Evolutionary conservation across 2,888 invertebrate genomes (phyloP).

Genomic region (Eilema sororculum): DNA sequence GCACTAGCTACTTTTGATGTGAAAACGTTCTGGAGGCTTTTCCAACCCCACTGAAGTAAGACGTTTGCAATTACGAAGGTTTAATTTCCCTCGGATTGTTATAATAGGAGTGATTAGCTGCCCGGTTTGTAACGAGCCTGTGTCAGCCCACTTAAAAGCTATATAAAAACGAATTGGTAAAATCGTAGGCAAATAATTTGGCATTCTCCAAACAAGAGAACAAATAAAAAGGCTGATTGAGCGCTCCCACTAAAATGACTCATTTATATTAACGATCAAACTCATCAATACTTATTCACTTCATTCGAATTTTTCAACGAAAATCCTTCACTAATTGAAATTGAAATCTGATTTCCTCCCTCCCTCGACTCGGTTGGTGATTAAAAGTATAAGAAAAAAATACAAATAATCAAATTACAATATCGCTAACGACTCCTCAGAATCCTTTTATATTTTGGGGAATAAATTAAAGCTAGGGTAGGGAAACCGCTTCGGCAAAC

Average conservation of each 20-base stretch:
- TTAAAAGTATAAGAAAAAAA: conserved; percentile 87
- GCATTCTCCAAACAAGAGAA: conserved; percentile 55
- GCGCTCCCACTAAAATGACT: conserved; percentile 71
- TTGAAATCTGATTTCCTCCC: conserved; percentile 86
- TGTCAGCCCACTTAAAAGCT: conserved; percentile 32
- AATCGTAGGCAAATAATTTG: conserved; percentile 49
- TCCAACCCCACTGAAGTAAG: conserved; percentile 31
- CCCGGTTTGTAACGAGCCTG: conserved; percentile 24
- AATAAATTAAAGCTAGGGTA: conserved; percentile 82
- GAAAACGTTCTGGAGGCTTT: conserved; percentile 45
- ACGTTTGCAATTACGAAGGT: conserved; percentile 43
- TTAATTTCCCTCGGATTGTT: conserved; percentile 23
- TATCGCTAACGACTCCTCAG: conserved; percentile 86
- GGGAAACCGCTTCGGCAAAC: conserved; percentile 74
- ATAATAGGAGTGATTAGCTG: conserved; percentile 18
- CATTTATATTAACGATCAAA: conserved; percentile 81
- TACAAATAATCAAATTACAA: conserved; percentile 88
- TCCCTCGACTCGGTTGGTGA: conserved; percentile 71
- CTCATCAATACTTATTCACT: conserved; percentile 85
- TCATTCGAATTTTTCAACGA: conserved; percentile 77
- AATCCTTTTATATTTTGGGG: conserved; percentile 86
- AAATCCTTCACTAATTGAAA: conserved; percentile 86
- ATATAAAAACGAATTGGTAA: conserved; percentile 21
- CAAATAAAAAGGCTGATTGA: conserved; percentile 71
- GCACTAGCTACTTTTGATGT: conserved; percentile 52